These are phyloP conservation scores for Gisinianus flammeolus DNA, from an alignment of 2,888 invertebrate species.

Conservation along the genomic window DNA sequence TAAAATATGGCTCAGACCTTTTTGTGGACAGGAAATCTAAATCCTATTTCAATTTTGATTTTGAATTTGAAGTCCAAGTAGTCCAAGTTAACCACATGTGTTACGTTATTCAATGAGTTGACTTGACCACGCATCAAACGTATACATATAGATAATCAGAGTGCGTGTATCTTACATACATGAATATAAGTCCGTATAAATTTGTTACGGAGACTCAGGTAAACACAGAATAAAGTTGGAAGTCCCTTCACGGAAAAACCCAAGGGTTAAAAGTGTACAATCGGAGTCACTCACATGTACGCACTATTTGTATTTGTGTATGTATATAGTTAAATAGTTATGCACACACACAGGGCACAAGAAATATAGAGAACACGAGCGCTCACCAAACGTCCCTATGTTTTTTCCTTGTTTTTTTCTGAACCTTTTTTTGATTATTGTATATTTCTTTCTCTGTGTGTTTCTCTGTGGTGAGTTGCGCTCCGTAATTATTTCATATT, in stretches of 20 bases:
- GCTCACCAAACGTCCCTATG: background rate
- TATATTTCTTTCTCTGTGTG: background rate
- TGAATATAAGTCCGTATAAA: background rate
- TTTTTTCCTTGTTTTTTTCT: no score
- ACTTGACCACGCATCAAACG: background rate
- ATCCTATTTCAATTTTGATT: no score
- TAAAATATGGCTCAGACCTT: no score
- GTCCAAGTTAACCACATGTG: no score
- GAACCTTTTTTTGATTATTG: background rate
- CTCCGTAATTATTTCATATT: slow-evolving; percentile 34
- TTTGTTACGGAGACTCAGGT: slow-evolving; percentile 16
- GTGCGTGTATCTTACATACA: background rate
- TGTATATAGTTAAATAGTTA: background rate
- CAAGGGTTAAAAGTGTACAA: background rate
- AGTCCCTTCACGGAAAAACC: background rate
- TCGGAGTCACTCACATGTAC: background rate
- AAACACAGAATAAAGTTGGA: background rate
- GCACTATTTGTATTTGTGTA: background rate
- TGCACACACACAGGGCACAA: background rate
- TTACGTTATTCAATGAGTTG: no score
- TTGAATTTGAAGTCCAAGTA: no score
- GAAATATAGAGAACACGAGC: background rate
- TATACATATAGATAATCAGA: background rate
- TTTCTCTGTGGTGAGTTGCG: background rate
- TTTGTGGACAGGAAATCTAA: no score